A percentile compares a stretch with the other conserved stretches of the same genome.
Conservation (phyloP, 2,113 vertebrate genomes). For the Crotalus viridis region DNA sequence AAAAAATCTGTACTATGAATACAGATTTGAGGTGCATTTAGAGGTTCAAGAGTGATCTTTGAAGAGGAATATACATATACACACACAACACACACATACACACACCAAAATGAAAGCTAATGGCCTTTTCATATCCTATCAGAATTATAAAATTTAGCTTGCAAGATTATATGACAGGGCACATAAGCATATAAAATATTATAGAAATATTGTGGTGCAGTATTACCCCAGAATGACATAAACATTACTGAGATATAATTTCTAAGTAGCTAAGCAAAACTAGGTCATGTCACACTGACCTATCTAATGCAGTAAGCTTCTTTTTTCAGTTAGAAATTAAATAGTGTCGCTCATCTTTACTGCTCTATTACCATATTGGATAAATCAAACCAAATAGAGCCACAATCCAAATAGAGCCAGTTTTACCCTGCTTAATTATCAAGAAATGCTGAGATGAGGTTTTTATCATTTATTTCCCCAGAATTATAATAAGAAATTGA, state of each 20-base stretch:
- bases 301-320: constrained; percentile 72
- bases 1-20: not conserved
- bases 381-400: constrained; percentile 75
- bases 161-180: constrained; percentile 57
- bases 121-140: constrained; percentile 35
- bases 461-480: not conserved
- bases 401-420: constrained; percentile 24
- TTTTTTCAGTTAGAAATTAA: constrained; percentile 63
- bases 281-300: constrained; percentile 78
- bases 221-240: constrained; percentile 78
- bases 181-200: constrained; percentile 64
- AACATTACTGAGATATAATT: constrained; percentile 75
- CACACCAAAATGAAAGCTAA: constrained; percentile 40
- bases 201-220: constrained; percentile 64
- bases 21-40: not conserved
- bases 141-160: constrained; percentile 57
- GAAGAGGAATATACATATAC: not conserved
- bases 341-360: constrained; percentile 69
- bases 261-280: constrained; percentile 74
- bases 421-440: constrained; percentile 53
- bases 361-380: constrained; percentile 67
- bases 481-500: constrained; percentile 5
- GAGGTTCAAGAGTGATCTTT: constrained; percentile 5
- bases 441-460: constrained; percentile 23
- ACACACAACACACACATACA: not conserved